Percentiles rank a stretch among this genome's conserved stretches.
These are phyloP conservation scores for Criorhina ranunculi DNA, from an alignment of 2,888 invertebrate genomes.

Conservation along the genomic window DNA sequence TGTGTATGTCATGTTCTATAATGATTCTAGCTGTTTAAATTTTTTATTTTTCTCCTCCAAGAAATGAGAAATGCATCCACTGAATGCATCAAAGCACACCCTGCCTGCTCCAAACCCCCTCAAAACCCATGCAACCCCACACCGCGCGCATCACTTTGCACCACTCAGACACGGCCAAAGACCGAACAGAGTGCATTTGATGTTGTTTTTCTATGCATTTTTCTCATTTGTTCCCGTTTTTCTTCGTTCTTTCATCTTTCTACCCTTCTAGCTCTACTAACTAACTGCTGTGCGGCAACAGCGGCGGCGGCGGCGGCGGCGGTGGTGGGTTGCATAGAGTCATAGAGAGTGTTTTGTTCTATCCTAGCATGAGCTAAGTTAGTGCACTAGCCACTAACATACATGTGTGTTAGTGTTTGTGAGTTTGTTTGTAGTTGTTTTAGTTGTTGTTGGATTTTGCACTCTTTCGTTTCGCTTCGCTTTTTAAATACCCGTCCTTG, in stretches of 20 bases:
- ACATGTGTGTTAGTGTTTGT: conserved; percentile 2
- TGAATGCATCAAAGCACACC: conserved; percentile 57
- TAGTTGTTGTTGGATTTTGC: conserved; percentile 61
- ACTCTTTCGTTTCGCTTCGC: conserved; percentile 78
- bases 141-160: conserved; percentile 47
- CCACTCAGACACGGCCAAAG: conserved; percentile 73
- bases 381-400: conserved; percentile 39
- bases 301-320: too few relatives aligned
- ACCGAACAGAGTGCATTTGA: conserved; percentile 73
- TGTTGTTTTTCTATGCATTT: conserved; percentile 69
- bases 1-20: conserved; percentile 57
- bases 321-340: conserved; percentile 13
- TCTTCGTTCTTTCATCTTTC: conserved; percentile 9
- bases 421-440: conserved; percentile 22
- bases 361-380: conserved; percentile 61
- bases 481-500: conserved; percentile 85
- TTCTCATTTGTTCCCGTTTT: conserved; percentile 18
- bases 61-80: conserved; percentile 63
- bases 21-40: conserved; percentile 67
- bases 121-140: conserved; percentile 12
- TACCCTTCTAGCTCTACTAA: conserved; percentile 6
- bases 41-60: conserved; percentile 35
- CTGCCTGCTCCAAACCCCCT: conserved; percentile 9
- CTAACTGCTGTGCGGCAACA: conserved; percentile 24
- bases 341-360: conserved; percentile 68